Evolutionary conservation across 2,113 vertebrate species (phyloP).

Genomic region (Promerops cafer): DNA sequence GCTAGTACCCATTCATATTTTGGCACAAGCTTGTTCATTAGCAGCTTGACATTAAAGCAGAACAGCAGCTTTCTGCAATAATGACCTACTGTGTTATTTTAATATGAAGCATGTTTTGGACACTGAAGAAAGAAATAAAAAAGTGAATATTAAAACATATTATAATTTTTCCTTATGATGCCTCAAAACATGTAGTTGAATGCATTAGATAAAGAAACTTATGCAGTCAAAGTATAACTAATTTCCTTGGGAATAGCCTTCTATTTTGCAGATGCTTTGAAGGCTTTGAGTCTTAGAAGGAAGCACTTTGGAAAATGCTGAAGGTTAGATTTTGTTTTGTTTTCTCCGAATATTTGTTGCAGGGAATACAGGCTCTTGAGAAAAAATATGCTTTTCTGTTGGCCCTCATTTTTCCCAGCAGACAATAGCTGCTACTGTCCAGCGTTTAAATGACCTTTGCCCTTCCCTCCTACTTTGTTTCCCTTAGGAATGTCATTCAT

Average conservation of each 20-base stretch:
- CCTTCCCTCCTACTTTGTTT: conserved; percentile 70
- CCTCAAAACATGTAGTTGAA: neutral
- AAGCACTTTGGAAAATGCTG: neutral
- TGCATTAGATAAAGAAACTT: neutral
- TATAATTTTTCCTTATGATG: neutral
- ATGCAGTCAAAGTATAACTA: neutral
- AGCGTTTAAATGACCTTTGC: conserved; percentile 71
- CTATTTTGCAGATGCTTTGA: neutral
- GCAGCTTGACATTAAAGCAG: neutral
- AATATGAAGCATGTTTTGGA: neutral
- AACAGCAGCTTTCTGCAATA: neutral
- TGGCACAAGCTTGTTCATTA: neutral
- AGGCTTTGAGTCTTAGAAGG: neutral
- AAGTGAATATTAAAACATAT: neutral
- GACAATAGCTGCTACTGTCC: conserved; percentile 68
- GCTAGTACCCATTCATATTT: neutral
- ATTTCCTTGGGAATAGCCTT: neutral
- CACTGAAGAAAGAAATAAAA: neutral
- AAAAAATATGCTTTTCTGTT: conserved; percentile 45
- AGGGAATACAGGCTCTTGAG: neutral
- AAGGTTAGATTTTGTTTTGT: conserved; percentile 12
- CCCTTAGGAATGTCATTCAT: conserved; percentile 71
- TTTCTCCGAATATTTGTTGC: neutral
- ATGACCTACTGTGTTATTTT: neutral
- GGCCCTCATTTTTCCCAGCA: conserved; percentile 12